These are phyloP conservation scores for Chaitophorus viminalis DNA, from an alignment of 2,888 invertebrate species.

Conservation along the genomic window DNA sequence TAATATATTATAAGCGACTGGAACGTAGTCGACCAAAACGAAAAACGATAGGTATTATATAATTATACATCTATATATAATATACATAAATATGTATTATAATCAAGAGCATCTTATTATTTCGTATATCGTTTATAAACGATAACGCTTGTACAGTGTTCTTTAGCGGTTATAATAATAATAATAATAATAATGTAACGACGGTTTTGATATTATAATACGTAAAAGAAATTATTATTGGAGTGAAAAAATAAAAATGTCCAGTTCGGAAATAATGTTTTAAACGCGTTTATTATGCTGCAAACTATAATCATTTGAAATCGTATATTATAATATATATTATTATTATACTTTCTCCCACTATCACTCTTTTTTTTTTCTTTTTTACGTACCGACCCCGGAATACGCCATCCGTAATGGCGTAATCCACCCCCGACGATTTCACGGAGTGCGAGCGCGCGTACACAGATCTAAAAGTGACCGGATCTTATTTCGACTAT, in stretches of 20 bases:
- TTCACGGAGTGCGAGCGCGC: background rate
- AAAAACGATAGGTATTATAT: background rate
- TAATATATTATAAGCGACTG: background rate
- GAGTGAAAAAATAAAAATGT: background rate
- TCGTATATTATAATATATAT: too few relatives aligned
- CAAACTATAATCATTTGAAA: background rate
- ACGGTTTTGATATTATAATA: background rate
- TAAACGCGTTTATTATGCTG: background rate
- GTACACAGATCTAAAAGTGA: background rate
- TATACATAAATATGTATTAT: too few relatives aligned
- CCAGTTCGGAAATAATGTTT: background rate
- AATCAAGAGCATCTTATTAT: background rate
- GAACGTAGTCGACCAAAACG: background rate
- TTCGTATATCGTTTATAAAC: background rate
- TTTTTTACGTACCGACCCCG: background rate
- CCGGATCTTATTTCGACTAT: constrained; percentile 25
- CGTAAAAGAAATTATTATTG: background rate
- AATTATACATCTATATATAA: background rate
- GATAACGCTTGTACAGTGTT: background rate
- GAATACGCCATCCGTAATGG: constrained; percentile 27
- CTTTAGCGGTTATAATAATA: background rate
- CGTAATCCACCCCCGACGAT: constrained; percentile 8
- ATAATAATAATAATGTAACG: background rate
- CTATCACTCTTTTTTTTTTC: background rate
- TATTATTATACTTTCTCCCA: background rate